A percentile compares a stretch with the other conserved stretches of the same genome.
These are phyloP conservation scores for Empis stercorea DNA, from an alignment of 2,888 invertebrate genomes.

Conservation along the genomic window DNA sequence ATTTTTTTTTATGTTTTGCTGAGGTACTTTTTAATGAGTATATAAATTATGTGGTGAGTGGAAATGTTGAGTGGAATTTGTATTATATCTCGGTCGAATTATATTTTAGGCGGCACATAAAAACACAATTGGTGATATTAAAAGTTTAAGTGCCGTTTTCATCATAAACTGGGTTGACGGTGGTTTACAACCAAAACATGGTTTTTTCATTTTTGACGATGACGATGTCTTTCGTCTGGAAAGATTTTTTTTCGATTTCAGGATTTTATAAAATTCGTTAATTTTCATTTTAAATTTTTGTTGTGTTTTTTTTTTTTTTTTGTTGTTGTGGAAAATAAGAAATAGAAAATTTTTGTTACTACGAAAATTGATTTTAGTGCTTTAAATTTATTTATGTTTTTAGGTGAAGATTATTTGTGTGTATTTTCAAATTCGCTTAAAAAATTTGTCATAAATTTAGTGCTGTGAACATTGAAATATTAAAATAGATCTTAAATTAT, in stretches of 20 bases:
- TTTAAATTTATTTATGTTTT: not conserved
- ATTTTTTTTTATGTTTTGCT: conserved; percentile 7
- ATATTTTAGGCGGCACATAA: conserved; percentile 50
- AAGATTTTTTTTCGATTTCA: too few relatives aligned
- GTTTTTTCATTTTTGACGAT: conserved; percentile 17
- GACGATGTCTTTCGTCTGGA: conserved; percentile 12
- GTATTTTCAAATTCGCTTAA: too few relatives aligned
- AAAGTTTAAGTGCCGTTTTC: conserved; percentile 62
- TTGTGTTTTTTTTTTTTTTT: too few relatives aligned
- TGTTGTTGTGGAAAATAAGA: conserved; percentile 3
- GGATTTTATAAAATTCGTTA: conserved; percentile 10
- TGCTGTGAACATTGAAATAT: too few relatives aligned
- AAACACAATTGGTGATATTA: conserved; percentile 64
- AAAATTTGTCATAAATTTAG: too few relatives aligned
- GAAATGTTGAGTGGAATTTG: conserved; percentile 12
- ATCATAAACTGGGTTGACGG: conserved; percentile 43
- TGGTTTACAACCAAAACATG: conserved; percentile 18
- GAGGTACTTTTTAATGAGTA: conserved; percentile 1
- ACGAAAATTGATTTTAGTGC: too few relatives aligned
- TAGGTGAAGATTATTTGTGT: not conserved
- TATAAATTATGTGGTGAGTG: too few relatives aligned
- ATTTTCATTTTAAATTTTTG: conserved; percentile 12
- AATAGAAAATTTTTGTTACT: not conserved
- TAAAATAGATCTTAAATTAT: too few relatives aligned
- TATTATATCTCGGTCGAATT: conserved; percentile 12